A percentile compares a stretch with the other conserved stretches of the same genome.
Evolutionary conservation across 2,797 vertebrate genomes (phyloP).

Genomic region (Brachyrhaphis roseni): DNA sequence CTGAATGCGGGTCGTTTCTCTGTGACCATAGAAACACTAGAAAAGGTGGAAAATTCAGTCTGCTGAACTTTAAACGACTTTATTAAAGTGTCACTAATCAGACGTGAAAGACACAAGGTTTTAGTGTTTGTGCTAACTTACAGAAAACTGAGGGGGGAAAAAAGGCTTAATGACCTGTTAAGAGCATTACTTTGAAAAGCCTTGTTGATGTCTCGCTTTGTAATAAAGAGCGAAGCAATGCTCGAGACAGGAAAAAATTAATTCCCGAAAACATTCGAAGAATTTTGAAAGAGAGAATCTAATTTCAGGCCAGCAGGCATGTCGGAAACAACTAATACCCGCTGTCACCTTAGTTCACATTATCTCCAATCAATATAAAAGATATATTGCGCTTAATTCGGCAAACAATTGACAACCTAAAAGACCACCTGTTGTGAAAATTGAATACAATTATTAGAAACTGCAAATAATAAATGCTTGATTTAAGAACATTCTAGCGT

Average conservation of each 20-base stretch:
- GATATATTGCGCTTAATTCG: constrained; percentile 6
- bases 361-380: neutral
- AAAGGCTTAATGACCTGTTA: constrained; percentile 88
- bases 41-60: constrained; percentile 99
- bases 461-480: constrained; percentile 51
- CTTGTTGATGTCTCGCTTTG: constrained; percentile 76
- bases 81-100: constrained; percentile 99
- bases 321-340: constrained; percentile 15
- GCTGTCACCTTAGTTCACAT: constrained; percentile 1
- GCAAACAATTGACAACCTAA: constrained; percentile 6
- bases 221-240: constrained; percentile 72
- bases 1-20: constrained; percentile 89
- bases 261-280: constrained; percentile 77
- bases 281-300: constrained; percentile 52
- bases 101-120: constrained; percentile 91
- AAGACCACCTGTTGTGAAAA: constrained; percentile 32
- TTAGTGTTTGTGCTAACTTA: constrained; percentile 89
- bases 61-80: constrained; percentile 97
- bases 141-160: constrained; percentile 80
- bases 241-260: constrained; percentile 70
- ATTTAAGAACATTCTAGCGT: constrained; percentile 62
- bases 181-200: constrained; percentile 85
- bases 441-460: constrained; percentile 50
- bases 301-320: neutral
- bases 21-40: constrained; percentile 96